Percentiles rank a stretch among this genome's conserved stretches.
phyloP scores from a whole-genome alignment of 2,888 invertebrate genomes.

The Hypena proboscidalis region DNA sequence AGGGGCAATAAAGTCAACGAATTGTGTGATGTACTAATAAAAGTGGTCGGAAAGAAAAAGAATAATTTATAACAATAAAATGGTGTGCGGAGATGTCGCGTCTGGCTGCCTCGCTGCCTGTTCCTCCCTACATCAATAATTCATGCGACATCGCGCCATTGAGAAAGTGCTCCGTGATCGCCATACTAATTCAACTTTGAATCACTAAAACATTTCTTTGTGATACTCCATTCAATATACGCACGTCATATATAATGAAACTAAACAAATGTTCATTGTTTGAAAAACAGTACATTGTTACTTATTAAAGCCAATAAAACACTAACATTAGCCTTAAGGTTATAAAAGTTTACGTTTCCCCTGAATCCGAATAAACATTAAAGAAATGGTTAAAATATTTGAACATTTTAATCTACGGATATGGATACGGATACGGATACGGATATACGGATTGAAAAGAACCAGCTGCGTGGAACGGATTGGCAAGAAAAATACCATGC shows the following conservation, averaged over 20 bases:
- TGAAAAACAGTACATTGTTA: conserved; percentile 17
- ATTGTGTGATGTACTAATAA: conserved; percentile 59
- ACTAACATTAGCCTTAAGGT: too few species aligned
- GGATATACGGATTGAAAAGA: conserved; percentile 12
- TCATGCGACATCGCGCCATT: conserved; percentile 80
- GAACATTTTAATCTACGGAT: too few species aligned
- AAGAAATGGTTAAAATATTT: too few species aligned
- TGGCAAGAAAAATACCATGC: conserved; percentile 47
- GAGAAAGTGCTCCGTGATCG: conserved; percentile 83
- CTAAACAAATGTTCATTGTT: conserved; percentile 34
- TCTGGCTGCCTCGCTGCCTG: conserved; percentile 50
- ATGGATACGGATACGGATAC: too few species aligned
- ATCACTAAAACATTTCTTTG: conserved; percentile 68
- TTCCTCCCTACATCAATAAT: conserved; percentile 74
- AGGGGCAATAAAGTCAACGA: conserved; percentile 49
- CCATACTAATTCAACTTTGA: conserved; percentile 78
- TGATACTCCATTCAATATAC: conserved; percentile 40
- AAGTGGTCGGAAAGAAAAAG: conserved; percentile 56
- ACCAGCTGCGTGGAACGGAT: conserved; percentile 12
- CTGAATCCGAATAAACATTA: too few species aligned
- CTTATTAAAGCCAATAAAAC: too few species aligned
- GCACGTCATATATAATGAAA: conserved; percentile 37
- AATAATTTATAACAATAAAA: conserved; percentile 75
- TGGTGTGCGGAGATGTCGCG: conserved; percentile 58
- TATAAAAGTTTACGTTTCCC: too few species aligned